Evolutionary conservation across 2,888 invertebrate species (phyloP), one percentile per base, ranked within the genome.

Genomic region (Anaspis maculata): DNA sequence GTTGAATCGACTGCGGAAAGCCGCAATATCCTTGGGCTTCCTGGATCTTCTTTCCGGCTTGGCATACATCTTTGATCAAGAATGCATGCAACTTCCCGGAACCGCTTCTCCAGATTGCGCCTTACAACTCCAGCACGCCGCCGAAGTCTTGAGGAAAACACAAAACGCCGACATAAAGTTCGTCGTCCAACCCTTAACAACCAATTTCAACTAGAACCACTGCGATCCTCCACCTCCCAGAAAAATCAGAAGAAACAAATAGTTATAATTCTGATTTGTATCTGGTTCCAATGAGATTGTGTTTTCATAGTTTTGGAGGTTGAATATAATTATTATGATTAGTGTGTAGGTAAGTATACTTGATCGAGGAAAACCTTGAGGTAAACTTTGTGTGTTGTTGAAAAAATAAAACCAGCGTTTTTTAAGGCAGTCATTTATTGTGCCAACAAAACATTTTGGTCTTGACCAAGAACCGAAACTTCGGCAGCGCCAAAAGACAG

Each of bases 11-110:
- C 74, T 96, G 15, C 72, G 92, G 4, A 77, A 88, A 45, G 92
- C 92, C 13, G 95, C 95, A 0, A 74, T 95, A 31, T 84, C 91
- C 0, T 77, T 94, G 42, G 95, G 95, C 0, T 96, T 95, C 64
- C 73, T 85, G 1, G 91, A 92, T 51, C 70, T 95, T 15, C 68
- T 96, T 12, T 86, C 85, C 42, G 85, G 88, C 1, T 73, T 96
- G 53, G 88, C 91, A 0, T 73, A 74, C 32, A 83, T 95, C 40
- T 73, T 96, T 44, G 94, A 96, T 54, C 77, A 92, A 32, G 96
- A 96, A 63, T 84, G 89, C 51, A 76, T 81, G 0, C 68, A 85
- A 33, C 67, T 94, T 32, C 85, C 89, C 0, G 74, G 80, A 7
- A 73, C 73, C 37, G 72, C 87, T 9, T 85, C 88, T 58, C 83